Base-by-base conservation (phyloP, 1,140 invertebrate genomes). In the Gryon sp. region DNA sequence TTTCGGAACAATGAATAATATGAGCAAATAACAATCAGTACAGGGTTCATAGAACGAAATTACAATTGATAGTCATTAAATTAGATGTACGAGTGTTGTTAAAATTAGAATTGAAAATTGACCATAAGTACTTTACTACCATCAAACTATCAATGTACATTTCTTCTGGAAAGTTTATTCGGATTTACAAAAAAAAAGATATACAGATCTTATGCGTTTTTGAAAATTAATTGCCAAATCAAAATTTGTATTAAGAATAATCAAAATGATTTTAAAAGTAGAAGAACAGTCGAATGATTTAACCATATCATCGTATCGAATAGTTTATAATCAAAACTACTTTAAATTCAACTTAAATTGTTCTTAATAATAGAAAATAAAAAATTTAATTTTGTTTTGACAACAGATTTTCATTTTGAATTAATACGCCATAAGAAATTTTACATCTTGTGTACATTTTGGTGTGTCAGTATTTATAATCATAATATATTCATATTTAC, bases 401-500 rank as follows among this genome's bases (percentile, higher is more conserved):
- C 5, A 50, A 50, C 11, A 30, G 11, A 30, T 45, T 32, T 66
- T 18, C 19, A 19, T 22, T 57, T 55, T 38, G 48, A 19, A 57
- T 28, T 26, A 24, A 20, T n/a, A 40, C 16, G 19, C 57, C 45
- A 50, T 57, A 62, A 43, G 26, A 60, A 43, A 52, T 62, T 60
- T 30, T 45, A 62, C 38, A 28, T 45, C 7, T 6, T 72, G 26
- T 59, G 36, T 62, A 72, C 68, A 62, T 34, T 53, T 53, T 38
- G 36, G 34, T 60, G 46, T 53, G 11, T 41, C 30, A n/a, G 41
- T 52, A 62, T 26, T 75, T 52, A 69, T 68, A 36, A 32, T 65
- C n/a, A 57, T 55, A 45, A 55, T 73, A 73, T 73, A 46, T 79
- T 59, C 63, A 73, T 74, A 77, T 80, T 65, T 80, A 77, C 74